Conservation (phyloP, 2,888 invertebrate species). For the Drosophila rellima region DNA sequence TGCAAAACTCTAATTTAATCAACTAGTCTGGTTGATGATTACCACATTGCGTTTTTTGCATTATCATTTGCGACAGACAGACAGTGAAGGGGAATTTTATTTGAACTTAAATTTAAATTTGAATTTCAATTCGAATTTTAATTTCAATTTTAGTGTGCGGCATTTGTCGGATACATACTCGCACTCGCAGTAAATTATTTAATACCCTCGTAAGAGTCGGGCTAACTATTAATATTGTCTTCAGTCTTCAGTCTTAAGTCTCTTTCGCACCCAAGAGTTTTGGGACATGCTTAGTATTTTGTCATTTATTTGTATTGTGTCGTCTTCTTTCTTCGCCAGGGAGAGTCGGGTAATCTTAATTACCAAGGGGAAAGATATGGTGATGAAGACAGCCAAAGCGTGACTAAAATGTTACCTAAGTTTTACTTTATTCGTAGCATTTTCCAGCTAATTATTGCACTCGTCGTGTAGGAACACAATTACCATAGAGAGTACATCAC, state of each 20-base stretch:
- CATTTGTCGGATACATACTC: conserved; percentile 30
- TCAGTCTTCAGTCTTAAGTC: neutral
- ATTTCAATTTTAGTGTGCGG: conserved; percentile 30
- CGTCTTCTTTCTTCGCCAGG: conserved; percentile 20
- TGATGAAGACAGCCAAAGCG: conserved; percentile 74
- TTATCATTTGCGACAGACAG: conserved; percentile 53
- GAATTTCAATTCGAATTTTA: conserved; percentile 8
- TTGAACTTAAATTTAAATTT: conserved; percentile 24
- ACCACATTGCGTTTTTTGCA: conserved; percentile 58
- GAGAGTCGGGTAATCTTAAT: conserved; percentile 64
- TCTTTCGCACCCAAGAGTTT: conserved; percentile 2
- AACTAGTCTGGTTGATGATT: conserved; percentile 62
- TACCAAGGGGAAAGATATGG: conserved; percentile 67
- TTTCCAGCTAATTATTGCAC: conserved; percentile 69
- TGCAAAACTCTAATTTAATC: conserved; percentile 45
- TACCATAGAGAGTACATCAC: conserved; percentile 59
- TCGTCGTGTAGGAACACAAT: conserved; percentile 50
- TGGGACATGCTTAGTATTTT: conserved; percentile 2
- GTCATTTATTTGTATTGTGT: conserved; percentile 27
- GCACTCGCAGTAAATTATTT: conserved; percentile 48
- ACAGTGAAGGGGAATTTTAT: conserved; percentile 11
- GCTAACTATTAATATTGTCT: conserved; percentile 15
- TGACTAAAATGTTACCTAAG: conserved; percentile 80
- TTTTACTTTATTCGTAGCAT: conserved; percentile 39
- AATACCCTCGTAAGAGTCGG: conserved; percentile 40